These are phyloP conservation scores for Colletes gigas DNA, from an alignment of 1,140 invertebrate genomes.

Conservation along the genomic window DNA sequence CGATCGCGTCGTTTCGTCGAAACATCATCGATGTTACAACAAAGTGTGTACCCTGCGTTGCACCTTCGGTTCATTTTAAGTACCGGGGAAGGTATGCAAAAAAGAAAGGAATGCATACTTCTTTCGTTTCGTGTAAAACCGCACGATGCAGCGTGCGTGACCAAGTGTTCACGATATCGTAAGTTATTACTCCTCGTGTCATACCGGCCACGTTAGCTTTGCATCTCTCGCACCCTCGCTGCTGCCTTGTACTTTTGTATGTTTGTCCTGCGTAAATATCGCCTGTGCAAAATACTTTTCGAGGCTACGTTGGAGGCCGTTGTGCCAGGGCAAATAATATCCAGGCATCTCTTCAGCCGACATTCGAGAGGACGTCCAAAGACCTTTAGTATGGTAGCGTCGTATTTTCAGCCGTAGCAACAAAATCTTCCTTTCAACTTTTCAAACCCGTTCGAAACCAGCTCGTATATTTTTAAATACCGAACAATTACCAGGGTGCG, in stretches of 20 bases:
- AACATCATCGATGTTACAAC: background rate
- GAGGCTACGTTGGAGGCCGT: slow-evolving; percentile 74
- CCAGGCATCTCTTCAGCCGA: slow-evolving; percentile 43
- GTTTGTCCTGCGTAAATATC: slow-evolving; percentile 73
- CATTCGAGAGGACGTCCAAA: slow-evolving; percentile 45
- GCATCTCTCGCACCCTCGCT: slow-evolving; percentile 41
- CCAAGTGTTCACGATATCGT: slow-evolving; percentile 52
- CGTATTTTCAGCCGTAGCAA: slow-evolving; percentile 5
- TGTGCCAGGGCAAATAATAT: slow-evolving; percentile 70
- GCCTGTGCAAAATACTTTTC: slow-evolving; percentile 74
- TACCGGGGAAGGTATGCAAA: background rate
- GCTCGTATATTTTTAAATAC: background rate
- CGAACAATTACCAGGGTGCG: background rate
- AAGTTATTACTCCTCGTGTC: slow-evolving; percentile 58
- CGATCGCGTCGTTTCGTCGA: background rate
- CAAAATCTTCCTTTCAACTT: slow-evolving; percentile 7
- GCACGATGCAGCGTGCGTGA: slow-evolving; percentile 15
- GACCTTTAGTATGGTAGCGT: slow-evolving; percentile 12
- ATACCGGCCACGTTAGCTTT: slow-evolving; percentile 45
- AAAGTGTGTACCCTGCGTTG: background rate
- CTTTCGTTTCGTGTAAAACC: slow-evolving; percentile 20
- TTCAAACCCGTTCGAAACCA: background rate
- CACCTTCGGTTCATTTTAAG: slow-evolving; percentile 7
- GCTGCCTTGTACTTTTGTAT: slow-evolving; percentile 53
- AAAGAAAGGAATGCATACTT: background rate